Conservation (phyloP, 30 jellyfish, hydroid and myxozoan genomes). For the Cassiopea andromeda region DNA sequence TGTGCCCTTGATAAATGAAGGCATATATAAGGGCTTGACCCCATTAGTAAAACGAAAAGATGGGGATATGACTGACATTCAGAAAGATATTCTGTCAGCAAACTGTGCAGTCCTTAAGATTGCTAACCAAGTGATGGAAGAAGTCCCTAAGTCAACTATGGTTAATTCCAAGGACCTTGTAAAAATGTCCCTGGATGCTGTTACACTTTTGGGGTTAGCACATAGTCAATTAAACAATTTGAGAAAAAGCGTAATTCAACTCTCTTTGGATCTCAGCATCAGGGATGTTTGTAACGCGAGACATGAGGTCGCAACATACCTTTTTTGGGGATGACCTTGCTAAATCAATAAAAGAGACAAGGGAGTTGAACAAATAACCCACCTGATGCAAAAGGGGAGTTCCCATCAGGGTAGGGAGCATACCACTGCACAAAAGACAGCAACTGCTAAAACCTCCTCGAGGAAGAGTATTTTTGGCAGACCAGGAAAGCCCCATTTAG, state of each 20-base stretch:
- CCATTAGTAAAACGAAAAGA: too few relatives aligned
- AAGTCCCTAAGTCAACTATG: neutral
- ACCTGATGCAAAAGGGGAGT: neutral
- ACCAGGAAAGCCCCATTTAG: slow-evolving; percentile 44
- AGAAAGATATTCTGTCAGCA: too few relatives aligned
- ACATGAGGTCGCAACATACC: slow-evolving; percentile 17
- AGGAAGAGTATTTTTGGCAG: slow-evolving; percentile 32
- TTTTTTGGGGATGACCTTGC: slow-evolving; percentile 44
- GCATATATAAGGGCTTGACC: too few relatives aligned
- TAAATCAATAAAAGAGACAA: slow-evolving; percentile 27
- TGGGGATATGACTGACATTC: too few relatives aligned
- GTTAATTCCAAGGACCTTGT: neutral
- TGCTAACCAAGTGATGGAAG: neutral
- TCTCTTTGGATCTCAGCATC: slow-evolving; percentile 19
- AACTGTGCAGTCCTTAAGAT: too few relatives aligned
- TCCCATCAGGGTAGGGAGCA: neutral
- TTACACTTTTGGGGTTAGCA: slow-evolving; percentile 40
- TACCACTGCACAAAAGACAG: neutral
- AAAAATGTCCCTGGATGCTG: neutral
- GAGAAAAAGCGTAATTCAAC: neutral
- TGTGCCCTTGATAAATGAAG: too few relatives aligned
- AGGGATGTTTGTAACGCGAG: slow-evolving; percentile 49
- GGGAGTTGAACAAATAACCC: neutral
- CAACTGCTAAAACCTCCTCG: neutral
- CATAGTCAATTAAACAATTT: slow-evolving; percentile 14